Evolutionary conservation across 2,888 invertebrate species (phyloP).

Genomic region (Phengaris arion): DNA sequence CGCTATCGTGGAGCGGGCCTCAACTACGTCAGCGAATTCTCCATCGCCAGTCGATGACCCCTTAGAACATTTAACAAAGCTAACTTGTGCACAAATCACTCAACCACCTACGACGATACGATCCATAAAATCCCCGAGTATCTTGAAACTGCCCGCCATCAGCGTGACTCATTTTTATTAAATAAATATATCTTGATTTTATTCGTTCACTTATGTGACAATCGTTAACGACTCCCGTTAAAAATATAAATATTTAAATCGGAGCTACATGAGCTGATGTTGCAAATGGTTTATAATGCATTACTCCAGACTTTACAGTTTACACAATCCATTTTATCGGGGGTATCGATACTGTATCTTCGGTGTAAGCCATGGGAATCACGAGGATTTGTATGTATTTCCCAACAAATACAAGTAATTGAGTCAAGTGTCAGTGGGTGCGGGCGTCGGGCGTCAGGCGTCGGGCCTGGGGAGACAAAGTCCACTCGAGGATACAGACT

Average conservation of each 20-base stretch:
- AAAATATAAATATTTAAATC: not conserved
- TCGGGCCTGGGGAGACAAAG: constrained; percentile 50
- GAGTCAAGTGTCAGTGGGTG: not conserved
- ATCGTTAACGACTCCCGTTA: constrained; percentile 12
- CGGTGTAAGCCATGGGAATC: not conserved
- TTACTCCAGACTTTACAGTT: not conserved
- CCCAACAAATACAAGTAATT: constrained; percentile 7
- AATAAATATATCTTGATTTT: constrained; percentile 26
- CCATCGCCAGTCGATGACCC: constrained; percentile 48
- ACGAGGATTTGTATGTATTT: not conserved
- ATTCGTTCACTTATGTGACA: constrained; percentile 24
- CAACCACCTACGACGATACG: constrained; percentile 35
- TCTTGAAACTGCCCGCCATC: constrained; percentile 1
- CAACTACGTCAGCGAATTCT: constrained; percentile 60
- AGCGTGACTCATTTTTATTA: constrained; percentile 20
- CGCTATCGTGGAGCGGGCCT: constrained; percentile 63
- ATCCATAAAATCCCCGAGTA: constrained; percentile 23
- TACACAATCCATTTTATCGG: not conserved
- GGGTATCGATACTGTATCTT: not conserved
- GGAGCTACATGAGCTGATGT: not conserved
- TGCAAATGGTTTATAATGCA: not conserved
- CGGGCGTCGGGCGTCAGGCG: not conserved
- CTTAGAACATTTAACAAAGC: constrained; percentile 29
- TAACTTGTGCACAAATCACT: constrained; percentile 36
- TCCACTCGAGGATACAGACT: constrained; percentile 75